phyloP scores from a whole-genome alignment of 2,888 invertebrate genomes.

The Notocelia uddmanniana region DNA sequence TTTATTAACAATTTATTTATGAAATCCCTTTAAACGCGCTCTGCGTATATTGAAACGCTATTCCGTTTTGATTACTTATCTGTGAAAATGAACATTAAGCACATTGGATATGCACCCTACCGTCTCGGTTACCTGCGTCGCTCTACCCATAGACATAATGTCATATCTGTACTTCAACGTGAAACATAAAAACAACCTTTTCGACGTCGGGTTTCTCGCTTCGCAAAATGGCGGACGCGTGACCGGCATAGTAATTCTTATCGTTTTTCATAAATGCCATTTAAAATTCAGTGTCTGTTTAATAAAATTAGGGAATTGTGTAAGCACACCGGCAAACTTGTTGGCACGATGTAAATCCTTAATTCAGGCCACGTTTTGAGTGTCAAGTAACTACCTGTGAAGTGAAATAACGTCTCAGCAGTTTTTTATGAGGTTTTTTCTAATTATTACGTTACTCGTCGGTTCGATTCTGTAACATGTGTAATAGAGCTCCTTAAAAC shows the following conservation, averaged over 20 bases:
- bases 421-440: neutral
- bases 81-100: constrained; percentile 47
- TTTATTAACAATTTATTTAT: constrained; percentile 11
- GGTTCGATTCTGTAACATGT: neutral
- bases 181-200: constrained; percentile 24
- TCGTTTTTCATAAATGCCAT: constrained; percentile 41
- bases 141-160: constrained; percentile 13
- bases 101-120: constrained; percentile 47
- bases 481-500: neutral
- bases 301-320: constrained; percentile 35
- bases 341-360: neutral
- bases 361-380: constrained; percentile 2
- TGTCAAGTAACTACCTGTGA: neutral
- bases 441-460: neutral
- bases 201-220: constrained; percentile 61
- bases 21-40: constrained; percentile 18
- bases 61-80: constrained; percentile 47
- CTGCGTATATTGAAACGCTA: constrained; percentile 33
- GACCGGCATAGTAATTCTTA: constrained; percentile 60
- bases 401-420: neutral
- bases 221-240: constrained; percentile 80
- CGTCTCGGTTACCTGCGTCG: constrained; percentile 49
- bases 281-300: constrained; percentile 43
- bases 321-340: constrained; percentile 9
- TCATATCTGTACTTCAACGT: constrained; percentile 21